phyloP scores from a whole-genome alignment of 23 tunicate genomes.

The Styela plicata region DNA sequence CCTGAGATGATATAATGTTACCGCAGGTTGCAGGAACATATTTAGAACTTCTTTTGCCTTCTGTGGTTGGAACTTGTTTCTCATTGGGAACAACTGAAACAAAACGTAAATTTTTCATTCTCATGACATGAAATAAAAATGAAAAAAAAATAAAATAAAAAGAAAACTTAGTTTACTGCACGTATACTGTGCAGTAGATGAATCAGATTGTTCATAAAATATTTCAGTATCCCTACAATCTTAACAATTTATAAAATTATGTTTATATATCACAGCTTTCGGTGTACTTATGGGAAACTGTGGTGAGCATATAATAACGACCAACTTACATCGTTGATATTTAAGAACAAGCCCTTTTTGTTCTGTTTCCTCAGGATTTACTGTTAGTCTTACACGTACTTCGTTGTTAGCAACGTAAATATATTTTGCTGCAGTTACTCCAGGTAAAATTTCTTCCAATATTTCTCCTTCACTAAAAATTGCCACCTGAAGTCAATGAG shows the following conservation, averaged over 20 bases:
- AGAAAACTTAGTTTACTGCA: too few species aligned
- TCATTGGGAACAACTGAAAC: constrained; percentile 3
- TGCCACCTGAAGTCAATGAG: neutral
- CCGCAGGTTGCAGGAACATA: neutral
- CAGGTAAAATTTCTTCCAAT: neutral
- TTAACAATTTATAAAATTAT: too few species aligned
- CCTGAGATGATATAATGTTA: neutral
- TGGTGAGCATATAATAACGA: too few species aligned
- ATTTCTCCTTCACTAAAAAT: neutral
- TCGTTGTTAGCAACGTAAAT: neutral
- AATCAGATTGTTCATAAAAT: too few species aligned
- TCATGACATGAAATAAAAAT: neutral
- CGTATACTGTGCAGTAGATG: too few species aligned
- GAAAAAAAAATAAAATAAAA: too few species aligned
- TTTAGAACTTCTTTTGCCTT: neutral
- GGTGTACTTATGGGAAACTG: too few species aligned
- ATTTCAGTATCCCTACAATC: too few species aligned
- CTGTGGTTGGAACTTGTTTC: neutral
- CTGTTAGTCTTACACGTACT: neutral
- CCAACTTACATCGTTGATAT: constrained; percentile 8
- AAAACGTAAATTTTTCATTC: too few species aligned
- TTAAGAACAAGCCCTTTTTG: neutral
- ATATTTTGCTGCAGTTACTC: neutral
- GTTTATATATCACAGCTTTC: too few species aligned
- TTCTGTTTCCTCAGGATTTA: neutral